Evolutionary conservation across 2,113 vertebrate genomes (phyloP).

Genomic region (Pelvicachromis taeniatus): DNA sequence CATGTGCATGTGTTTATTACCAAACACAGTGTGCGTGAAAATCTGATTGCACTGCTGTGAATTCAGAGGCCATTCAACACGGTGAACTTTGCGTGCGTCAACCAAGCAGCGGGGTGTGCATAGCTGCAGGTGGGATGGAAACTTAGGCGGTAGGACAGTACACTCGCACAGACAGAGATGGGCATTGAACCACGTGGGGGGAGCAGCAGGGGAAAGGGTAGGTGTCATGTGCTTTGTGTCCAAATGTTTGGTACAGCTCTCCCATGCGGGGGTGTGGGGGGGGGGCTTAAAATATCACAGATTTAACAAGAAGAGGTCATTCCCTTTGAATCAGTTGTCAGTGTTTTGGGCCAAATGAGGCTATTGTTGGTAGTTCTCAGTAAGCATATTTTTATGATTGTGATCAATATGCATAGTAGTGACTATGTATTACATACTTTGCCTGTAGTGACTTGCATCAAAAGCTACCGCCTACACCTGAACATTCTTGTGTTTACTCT

Average conservation of each 20-base stretch:
- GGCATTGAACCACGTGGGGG: background rate
- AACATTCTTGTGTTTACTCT: background rate
- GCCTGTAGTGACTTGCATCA: conserved; percentile 4
- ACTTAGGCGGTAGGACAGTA: conserved; percentile 6
- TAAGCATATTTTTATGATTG: background rate
- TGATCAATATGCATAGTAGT: background rate
- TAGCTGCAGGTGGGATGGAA: conserved; percentile 59
- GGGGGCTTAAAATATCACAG: background rate
- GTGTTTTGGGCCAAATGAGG: background rate
- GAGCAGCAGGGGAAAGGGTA: background rate
- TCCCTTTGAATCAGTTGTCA: background rate
- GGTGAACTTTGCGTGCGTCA: conserved; percentile 28
- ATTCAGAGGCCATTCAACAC: background rate
- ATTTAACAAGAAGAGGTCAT: background rate
- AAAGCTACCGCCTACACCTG: background rate
- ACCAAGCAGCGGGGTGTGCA: background rate
- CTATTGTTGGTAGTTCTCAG: background rate
- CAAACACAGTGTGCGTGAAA: conserved; percentile 25
- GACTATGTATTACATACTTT: background rate
- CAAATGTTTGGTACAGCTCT: background rate
- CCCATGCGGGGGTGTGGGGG: background rate
- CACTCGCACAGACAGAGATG: background rate
- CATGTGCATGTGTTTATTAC: conserved; percentile 26
- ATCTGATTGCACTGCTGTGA: background rate
- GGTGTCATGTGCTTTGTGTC: conserved; percentile 3